These are phyloP conservation scores for Dryomyza anilis DNA, from an alignment of 2,888 invertebrate species.

Conservation along the genomic window DNA sequence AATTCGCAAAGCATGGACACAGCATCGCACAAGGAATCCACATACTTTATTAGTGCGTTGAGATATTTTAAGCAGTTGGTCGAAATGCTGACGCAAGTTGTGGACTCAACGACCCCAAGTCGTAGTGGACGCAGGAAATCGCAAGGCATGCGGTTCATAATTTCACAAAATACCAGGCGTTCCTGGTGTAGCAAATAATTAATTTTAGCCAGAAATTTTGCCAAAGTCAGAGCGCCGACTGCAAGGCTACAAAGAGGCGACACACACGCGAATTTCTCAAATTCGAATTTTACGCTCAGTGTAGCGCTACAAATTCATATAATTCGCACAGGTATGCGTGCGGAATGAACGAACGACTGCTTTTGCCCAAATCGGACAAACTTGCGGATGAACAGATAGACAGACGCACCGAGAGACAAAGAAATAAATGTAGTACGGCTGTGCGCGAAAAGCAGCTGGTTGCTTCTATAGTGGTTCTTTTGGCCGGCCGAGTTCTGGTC, in stretches of 20 bases:
- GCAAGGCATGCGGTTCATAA: neutral
- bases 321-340: neutral
- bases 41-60: neutral
- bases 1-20: conserved; percentile 12
- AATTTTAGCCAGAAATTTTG: neutral
- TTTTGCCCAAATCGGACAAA: neutral
- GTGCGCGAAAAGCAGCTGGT: neutral
- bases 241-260: neutral
- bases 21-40: conserved; percentile 5
- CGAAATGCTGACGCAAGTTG: conserved; percentile 13
- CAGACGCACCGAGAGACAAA: neutral
- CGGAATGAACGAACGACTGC: neutral
- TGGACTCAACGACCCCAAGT: neutral
- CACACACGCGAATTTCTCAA: neutral
- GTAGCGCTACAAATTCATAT: neutral
- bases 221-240: too few species aligned
- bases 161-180: neutral
- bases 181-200: neutral
- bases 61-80: conserved; percentile 10
- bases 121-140: neutral
- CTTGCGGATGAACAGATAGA: neutral
- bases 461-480: conserved; percentile 3
- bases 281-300: neutral
- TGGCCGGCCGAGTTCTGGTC: conserved; percentile 4
- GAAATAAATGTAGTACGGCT: neutral